Evolutionary conservation across 2,888 invertebrate genomes (phyloP).

Genomic region (Stenurella melanura): DNA sequence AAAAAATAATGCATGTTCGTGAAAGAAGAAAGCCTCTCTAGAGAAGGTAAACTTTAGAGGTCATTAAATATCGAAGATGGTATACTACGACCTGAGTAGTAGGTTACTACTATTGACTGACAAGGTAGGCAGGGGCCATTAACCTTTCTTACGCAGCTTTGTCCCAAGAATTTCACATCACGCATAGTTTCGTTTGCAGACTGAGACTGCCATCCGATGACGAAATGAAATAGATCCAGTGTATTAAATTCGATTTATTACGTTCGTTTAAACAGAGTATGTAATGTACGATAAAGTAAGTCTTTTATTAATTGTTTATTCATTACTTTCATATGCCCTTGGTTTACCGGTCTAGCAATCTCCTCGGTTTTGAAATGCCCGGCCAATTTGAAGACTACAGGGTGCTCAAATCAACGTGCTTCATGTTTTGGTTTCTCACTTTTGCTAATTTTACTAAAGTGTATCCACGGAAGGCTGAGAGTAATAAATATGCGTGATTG

Average conservation of each 20-base stretch:
- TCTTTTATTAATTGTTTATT: not conserved
- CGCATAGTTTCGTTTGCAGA: slow-evolving; percentile 11
- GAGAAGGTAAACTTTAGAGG: slow-evolving; percentile 20
- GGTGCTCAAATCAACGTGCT: no score
- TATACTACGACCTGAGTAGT: slow-evolving; percentile 38
- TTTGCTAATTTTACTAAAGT: no score
- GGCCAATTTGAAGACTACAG: no score
- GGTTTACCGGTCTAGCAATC: no score
- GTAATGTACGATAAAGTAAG: not conserved
- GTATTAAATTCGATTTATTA: not conserved
- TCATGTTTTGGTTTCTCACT: no score
- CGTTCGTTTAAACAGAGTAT: not conserved
- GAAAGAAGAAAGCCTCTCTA: slow-evolving; percentile 30
- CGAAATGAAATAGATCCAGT: not conserved
- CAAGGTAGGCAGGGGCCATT: slow-evolving; percentile 51
- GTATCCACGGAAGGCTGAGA: no score
- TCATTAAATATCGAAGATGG: slow-evolving; percentile 17
- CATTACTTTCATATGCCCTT: not conserved
- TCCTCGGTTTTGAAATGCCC: not conserved
- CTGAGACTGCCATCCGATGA: slow-evolving; percentile 8
- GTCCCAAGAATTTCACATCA: slow-evolving; percentile 41
- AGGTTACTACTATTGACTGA: slow-evolving; percentile 43
- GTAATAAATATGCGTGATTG: no score
- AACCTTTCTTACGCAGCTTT: slow-evolving; percentile 46
- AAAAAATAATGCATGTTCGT: slow-evolving; percentile 19